Percentiles rank a stretch among this genome's conserved stretches.
Conservation (phyloP, 1,140 invertebrate genomes). For the Drosophila kanapiae region DNA sequence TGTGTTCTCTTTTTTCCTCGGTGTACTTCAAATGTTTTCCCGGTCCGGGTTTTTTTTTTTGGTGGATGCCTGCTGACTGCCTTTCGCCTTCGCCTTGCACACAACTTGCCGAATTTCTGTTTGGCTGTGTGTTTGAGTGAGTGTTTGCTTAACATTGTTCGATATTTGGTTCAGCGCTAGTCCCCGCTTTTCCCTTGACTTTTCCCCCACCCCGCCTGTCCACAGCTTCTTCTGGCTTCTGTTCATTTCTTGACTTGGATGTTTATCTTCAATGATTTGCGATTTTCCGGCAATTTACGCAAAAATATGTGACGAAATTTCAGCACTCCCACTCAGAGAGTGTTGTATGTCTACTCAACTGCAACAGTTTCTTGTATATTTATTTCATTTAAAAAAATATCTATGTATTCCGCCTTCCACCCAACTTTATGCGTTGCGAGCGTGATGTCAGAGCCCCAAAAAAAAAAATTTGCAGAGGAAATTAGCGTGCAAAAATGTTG, state of each 20-base stretch:
- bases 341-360: conserved; percentile 55
- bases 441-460: conserved; percentile 74
- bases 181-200: background rate
- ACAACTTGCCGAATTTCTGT: conserved; percentile 66
- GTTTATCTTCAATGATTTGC: conserved; percentile 83
- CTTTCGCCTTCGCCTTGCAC: conserved; percentile 50
- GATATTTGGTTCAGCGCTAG: conserved; percentile 72
- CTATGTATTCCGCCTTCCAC: conserved; percentile 50
- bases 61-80: conserved; percentile 12
- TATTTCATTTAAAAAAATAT: conserved; percentile 67
- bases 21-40: conserved; percentile 26
- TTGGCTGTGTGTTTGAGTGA: conserved; percentile 44
- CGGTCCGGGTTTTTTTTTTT: conserved; percentile 12
- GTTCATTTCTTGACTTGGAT: conserved; percentile 81
- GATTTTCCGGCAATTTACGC: conserved; percentile 84
- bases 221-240: conserved; percentile 49
- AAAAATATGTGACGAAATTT: conserved; percentile 84
- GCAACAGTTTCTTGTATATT: conserved; percentile 66
- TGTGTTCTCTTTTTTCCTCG: conserved; percentile 7
- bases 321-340: conserved; percentile 15
- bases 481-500: conserved; percentile 83
- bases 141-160: conserved; percentile 82
- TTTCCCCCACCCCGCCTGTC: conserved; percentile 11
- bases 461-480: conserved; percentile 67
- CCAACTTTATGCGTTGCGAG: conserved; percentile 71